Evolutionary conservation across 2,113 vertebrate genomes (phyloP), one percentile per base, ranked within the genome.

Genomic region (Synodontis membranacea): DNA sequence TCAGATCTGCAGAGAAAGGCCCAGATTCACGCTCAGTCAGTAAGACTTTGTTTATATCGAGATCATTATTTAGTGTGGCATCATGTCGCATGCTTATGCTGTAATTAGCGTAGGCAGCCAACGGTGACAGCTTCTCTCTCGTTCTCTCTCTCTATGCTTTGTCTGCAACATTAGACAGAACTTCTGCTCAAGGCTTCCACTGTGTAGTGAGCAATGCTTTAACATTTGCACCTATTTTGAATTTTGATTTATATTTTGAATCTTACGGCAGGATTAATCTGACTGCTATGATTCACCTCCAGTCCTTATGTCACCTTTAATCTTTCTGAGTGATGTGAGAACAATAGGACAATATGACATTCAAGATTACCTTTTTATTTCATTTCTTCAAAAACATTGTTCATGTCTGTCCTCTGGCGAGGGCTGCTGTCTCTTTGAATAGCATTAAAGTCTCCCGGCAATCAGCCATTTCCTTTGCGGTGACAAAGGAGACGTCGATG

Each of bases 31-130:
- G n/a, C 80, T 86, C 34, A 60, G 78, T 88, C 86, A 86, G 64
- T 48, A 75, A 64, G 83, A 70, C 83, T 48, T 88, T 84, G 86
- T 86, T 87, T 84, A 85, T 56, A 25, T 80, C 8, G 84, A 84
- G 82, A 84, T 76, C 17, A 85, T 64, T 42, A 75, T 75, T 80
- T 86, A 88, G 80, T 58, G 54, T 58, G 83, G 86, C 75, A 86
- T 80, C 56, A 50, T 87, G 76, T 84, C 60, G 50, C 84, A 72
- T 87, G 60, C 80, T 80, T 70, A 10, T 84, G 86, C 34, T 81
- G 34, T 82, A 60, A 89, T 89, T 80, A 75, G 82, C 68, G 79
- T 88, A 90, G 79, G 87, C 83, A 87, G 78, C 42, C 80, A 83
- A 52, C 84, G n/a, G 80, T 87, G 88, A 87, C 85, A 89, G 85